Conservation (phyloP, 2,888 invertebrate genomes). For the Eupithecia abbreviata region DNA sequence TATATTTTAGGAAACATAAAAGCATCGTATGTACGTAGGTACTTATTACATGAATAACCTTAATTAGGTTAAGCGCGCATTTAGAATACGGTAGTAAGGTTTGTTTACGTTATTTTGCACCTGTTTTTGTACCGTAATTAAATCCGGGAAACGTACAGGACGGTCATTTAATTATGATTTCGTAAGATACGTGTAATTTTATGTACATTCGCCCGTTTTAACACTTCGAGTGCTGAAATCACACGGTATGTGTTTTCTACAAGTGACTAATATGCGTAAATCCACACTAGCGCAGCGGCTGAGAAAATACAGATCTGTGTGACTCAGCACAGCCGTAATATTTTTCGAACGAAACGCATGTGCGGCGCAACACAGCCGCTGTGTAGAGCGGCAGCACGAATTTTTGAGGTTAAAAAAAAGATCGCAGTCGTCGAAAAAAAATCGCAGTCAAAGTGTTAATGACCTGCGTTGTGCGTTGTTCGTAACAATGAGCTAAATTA, state of each 20-base stretch:
- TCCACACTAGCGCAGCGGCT: too few species aligned
- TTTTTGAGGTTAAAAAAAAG: too few species aligned
- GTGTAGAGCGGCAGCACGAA: too few species aligned
- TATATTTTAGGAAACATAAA: background rate
- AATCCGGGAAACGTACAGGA: conserved; percentile 14
- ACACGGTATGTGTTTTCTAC: too few species aligned
- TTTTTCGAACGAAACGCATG: too few species aligned
- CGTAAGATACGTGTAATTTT: conserved; percentile 20
- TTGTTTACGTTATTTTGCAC: conserved; percentile 11
- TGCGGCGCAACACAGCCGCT: too few species aligned
- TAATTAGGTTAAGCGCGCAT: background rate
- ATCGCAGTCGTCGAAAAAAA: too few species aligned
- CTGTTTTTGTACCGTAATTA: conserved; percentile 31
- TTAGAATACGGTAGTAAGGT: background rate
- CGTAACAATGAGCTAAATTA: conserved; percentile 15
- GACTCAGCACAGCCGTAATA: too few species aligned
- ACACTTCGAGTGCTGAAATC: too few species aligned
- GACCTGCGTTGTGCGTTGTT: conserved; percentile 2
- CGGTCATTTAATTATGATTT: conserved; percentile 33
- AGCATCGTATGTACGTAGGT: background rate
- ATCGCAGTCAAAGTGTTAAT: too few species aligned
- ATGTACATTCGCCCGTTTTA: conserved; percentile 8
- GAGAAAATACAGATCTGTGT: too few species aligned
- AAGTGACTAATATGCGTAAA: too few species aligned
- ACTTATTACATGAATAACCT: background rate